Percentiles rank a stretch among this genome's conserved stretches.
Evolutionary conservation across 1,140 invertebrate species (phyloP).

Genomic region (Drosophila serrata): DNA sequence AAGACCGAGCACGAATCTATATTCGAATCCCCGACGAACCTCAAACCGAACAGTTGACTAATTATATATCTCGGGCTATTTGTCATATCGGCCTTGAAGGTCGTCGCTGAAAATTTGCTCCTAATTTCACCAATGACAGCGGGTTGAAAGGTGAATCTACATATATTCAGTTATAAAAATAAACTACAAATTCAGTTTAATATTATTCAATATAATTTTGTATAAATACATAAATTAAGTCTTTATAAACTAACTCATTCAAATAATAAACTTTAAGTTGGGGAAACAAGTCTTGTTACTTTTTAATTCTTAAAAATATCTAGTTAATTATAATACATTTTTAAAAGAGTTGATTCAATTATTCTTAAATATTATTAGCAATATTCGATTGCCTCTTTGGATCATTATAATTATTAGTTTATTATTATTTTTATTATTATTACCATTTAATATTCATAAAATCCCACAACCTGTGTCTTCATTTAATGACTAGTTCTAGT

Average conservation of each 20-base stretch:
- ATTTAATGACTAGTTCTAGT: background rate
- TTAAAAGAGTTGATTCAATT: background rate
- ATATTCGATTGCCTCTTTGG: too few species aligned
- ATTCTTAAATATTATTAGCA: background rate
- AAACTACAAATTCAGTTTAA: background rate
- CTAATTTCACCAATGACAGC: conserved; percentile 13
- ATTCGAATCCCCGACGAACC: conserved; percentile 3
- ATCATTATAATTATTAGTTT: background rate
- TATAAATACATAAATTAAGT: background rate
- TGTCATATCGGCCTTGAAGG: conserved; percentile 28
- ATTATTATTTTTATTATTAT: background rate
- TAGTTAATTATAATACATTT: background rate
- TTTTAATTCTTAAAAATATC: background rate
- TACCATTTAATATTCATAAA: background rate
- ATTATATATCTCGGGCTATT: conserved; percentile 25
- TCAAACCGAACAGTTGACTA: conserved; percentile 23
- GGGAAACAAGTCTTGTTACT: background rate
- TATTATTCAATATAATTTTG: too few species aligned
- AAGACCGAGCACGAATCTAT: conserved; percentile 15
- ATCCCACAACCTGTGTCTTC: too few species aligned
- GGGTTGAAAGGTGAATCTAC: conserved; percentile 5
- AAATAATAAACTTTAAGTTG: background rate
- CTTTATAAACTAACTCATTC: too few species aligned
- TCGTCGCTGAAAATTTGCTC: conserved; percentile 17
- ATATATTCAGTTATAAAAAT: background rate